Evolutionary conservation across 2,888 invertebrate species (phyloP), one percentile per base, ranked within the genome.

Genomic region (Globia sparganii): DNA sequence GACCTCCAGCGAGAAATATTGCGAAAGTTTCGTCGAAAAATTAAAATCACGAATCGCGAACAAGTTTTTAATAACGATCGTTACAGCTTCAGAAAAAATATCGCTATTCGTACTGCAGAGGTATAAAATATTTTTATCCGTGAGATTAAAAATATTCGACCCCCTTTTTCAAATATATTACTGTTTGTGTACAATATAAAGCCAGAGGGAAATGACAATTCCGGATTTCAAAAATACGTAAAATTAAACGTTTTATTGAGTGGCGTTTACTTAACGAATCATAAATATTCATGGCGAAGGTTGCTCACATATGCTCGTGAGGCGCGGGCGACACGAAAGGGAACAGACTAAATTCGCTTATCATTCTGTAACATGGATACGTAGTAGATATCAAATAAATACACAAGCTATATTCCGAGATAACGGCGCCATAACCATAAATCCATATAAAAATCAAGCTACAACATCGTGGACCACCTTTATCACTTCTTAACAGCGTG

Each of bases 1-100:
- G 93, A 94, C 95, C 94, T 92, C 92, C 92, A 90, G 88, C 90
- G 92, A 94, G 94, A 96, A 95, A 95, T 95, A 96, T 96, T 94
- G 94, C 94, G 87, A 94, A 96, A 96, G 95, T 95, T 96, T 93
- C 91, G 91, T 91, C 85, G 85, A 94, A 95, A 95, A 94, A 95
- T 94, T 95, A 94, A 94, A 95, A 95, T 94, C 94, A 92, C 92
- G 94, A 94, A 94, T 95, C 93, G 92, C 88, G 91, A 91, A 92
- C 93, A 93, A 93, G 92, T 94, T 94, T 92, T 91, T 91, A 90
- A 91, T 92, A 90, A 90, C 91, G 89, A 91, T 86, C 84, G 87
- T 86, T 91, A 92, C 91, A 88, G 91, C 89, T 90, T 86, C 83
- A 86, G 83, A 76, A 86, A 89, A 90, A 88, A 87, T 89, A 87